These are phyloP conservation scores for Falco columbarius DNA, from an alignment of 2,797 vertebrate genomes.

Conservation along the genomic window DNA sequence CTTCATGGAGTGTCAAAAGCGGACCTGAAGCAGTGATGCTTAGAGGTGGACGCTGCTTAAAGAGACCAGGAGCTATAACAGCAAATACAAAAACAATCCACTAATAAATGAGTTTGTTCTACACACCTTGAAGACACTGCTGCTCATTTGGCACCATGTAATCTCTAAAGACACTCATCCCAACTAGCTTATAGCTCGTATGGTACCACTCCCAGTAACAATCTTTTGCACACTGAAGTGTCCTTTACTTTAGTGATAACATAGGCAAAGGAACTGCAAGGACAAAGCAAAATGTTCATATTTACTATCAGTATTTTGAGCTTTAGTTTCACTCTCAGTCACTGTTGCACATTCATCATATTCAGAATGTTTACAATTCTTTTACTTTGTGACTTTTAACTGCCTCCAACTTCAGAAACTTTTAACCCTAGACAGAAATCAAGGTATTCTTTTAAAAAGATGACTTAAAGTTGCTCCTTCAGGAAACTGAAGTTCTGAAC, in stretches of 20 bases:
- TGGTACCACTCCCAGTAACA: not conserved
- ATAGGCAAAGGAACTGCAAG: not conserved
- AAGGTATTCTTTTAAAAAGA: not conserved
- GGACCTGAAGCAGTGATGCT: conserved; percentile 77
- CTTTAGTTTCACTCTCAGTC: not conserved
- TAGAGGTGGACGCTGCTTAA: conserved; percentile 80
- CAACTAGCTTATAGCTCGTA: not conserved
- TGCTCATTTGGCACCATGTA: not conserved
- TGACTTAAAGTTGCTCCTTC: not conserved
- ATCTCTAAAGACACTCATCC: not conserved
- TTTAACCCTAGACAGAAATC: not conserved
- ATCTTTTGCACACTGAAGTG: not conserved
- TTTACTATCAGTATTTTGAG: not conserved
- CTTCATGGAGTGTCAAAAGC: conserved; percentile 87
- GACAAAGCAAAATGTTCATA: not conserved
- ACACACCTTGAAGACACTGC: not conserved
- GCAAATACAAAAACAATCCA: conserved; percentile 51
- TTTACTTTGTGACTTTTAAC: not conserved
- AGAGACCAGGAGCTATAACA: conserved; percentile 84
- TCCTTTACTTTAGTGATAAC: not conserved
- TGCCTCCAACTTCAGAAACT: not conserved
- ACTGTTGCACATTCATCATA: not conserved
- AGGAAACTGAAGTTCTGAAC: not conserved
- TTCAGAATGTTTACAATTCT: not conserved
- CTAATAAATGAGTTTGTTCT: conserved; percentile 33